These are phyloP conservation scores for Arion vulgaris DNA, from an alignment of 1,140 invertebrate species.

Conservation along the genomic window DNA sequence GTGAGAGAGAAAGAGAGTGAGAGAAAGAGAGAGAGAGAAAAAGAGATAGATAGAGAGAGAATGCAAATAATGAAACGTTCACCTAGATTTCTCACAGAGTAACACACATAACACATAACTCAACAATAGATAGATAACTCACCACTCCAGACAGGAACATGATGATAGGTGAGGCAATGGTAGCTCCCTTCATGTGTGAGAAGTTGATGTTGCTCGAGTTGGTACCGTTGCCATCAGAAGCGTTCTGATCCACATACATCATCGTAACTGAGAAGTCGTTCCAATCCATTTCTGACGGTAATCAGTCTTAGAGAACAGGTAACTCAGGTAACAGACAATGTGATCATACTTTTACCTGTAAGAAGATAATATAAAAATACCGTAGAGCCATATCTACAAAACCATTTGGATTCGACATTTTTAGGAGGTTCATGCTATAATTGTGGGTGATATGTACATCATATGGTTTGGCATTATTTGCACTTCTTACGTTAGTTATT, in stretches of 20 bases:
- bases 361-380: background rate
- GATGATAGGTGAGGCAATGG: conserved; percentile 55
- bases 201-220: background rate
- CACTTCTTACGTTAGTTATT: too few relatives aligned
- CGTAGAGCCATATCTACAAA: too few relatives aligned
- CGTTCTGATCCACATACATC: background rate
- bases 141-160: conserved; percentile 52
- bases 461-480: too few relatives aligned
- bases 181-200: conserved; percentile 45
- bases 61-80: background rate
- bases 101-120: background rate
- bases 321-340: background rate
- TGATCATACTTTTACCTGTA: background rate
- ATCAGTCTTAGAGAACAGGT: too few relatives aligned
- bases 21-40: too few relatives aligned
- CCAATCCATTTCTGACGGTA: background rate
- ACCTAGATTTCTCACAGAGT: too few relatives aligned
- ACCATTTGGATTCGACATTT: too few relatives aligned
- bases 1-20: too few relatives aligned
- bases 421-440: too few relatives aligned
- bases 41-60: too few relatives aligned
- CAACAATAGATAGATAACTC: conserved; percentile 1
- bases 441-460: too few relatives aligned
- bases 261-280: background rate
- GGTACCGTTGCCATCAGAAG: background rate